Evolutionary conservation across 35 echinoderm and acorn worm genomes (phyloP).

Genomic region (Patiria miniata): DNA sequence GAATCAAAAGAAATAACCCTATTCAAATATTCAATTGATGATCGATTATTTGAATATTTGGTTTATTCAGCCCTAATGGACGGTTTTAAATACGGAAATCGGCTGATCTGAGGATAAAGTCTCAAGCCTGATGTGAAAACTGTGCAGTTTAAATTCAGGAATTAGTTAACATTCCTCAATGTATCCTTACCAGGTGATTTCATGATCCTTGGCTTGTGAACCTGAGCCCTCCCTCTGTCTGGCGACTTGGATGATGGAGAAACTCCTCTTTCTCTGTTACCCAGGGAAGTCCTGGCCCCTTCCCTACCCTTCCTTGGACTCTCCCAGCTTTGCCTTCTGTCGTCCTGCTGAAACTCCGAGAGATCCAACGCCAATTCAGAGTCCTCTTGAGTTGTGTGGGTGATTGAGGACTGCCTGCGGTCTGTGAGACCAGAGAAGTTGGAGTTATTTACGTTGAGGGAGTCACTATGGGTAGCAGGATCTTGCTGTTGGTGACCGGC

Average conservation of each 20-base stretch:
- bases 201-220: constrained; percentile 1
- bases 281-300: background rate
- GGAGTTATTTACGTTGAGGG: background rate
- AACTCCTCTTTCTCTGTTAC: background rate
- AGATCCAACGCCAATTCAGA: background rate
- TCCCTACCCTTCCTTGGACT: background rate
- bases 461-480: background rate
- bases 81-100: too few relatives aligned
- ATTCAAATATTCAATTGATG: too few relatives aligned
- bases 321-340: background rate
- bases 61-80: too few relatives aligned
- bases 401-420: background rate
- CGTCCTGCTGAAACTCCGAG: background rate
- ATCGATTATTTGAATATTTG: too few relatives aligned
- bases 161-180: background rate
- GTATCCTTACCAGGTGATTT: background rate
- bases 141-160: too few relatives aligned
- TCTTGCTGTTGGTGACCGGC: constrained; percentile 29
- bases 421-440: background rate
- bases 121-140: too few relatives aligned
- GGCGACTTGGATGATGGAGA: constrained; percentile 7
- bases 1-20: too few relatives aligned
- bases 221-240: background rate
- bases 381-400: constrained; percentile 29
- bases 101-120: too few relatives aligned